Conservation (phyloP, 2,797 vertebrate genomes). For the Enteromius trimaculatus region DNA sequence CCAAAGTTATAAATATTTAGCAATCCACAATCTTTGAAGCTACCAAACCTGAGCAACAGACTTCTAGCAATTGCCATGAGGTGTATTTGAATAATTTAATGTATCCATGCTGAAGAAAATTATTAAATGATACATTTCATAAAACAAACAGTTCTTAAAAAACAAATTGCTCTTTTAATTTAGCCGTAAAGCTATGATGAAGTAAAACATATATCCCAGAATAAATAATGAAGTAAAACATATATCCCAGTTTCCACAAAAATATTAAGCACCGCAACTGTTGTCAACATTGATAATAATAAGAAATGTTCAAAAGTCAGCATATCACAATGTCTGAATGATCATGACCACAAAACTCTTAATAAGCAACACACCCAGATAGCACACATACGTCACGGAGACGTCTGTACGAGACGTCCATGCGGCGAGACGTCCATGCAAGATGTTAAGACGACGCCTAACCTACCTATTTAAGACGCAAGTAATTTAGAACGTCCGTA, state of each 20-base stretch:
- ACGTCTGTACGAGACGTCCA: too few relatives aligned
- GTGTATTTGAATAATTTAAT: background rate
- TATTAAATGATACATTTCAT: background rate
- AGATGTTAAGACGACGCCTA: too few relatives aligned
- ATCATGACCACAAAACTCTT: background rate
- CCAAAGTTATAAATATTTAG: slow-evolving; percentile 51
- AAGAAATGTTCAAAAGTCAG: background rate
- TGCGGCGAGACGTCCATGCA: too few relatives aligned
- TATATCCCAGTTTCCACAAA: background rate
- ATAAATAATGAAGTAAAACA: background rate
- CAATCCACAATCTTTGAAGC: slow-evolving; percentile 1
- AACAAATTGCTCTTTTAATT: background rate
- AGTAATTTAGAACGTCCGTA: too few relatives aligned
- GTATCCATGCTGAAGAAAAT: background rate
- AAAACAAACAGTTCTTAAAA: background rate
- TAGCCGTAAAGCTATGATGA: background rate
- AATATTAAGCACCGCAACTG: background rate
- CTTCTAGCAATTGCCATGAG: background rate
- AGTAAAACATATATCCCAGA: background rate
- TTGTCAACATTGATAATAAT: background rate
- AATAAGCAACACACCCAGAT: too few relatives aligned
- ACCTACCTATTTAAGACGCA: too few relatives aligned
- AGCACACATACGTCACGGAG: too few relatives aligned
- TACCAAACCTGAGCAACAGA: slow-evolving; percentile 6
- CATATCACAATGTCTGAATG: background rate